Conservation (phyloP, 30 jellyfish, hydroid and myxozoan species). For the Sanderia malayensis region DNA sequence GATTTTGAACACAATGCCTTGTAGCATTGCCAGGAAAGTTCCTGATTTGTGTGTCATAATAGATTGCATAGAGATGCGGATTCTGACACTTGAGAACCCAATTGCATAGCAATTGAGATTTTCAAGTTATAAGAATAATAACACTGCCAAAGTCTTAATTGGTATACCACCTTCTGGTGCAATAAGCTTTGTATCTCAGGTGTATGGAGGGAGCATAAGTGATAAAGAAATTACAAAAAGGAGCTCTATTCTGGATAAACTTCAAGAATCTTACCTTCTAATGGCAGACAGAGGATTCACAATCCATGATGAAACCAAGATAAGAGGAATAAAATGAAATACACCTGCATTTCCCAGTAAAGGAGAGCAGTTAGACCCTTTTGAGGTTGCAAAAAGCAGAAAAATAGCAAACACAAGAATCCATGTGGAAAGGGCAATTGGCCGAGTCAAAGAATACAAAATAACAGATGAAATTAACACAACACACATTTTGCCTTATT, state of each 20-base stretch:
- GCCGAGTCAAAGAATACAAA: conserved; percentile 1
- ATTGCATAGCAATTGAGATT: neutral
- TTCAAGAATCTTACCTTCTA: neutral
- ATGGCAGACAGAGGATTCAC: conserved; percentile 36
- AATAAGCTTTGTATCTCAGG: conserved; percentile 5
- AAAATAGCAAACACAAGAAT: conserved; percentile 1
- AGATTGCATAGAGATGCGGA: conserved; percentile 20
- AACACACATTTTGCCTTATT: neutral
- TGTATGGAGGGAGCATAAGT: conserved; percentile 8
- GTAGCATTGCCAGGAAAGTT: conserved; percentile 4
- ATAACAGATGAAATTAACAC: neutral
- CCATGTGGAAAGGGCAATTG: conserved; percentile 21
- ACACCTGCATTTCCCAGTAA: conserved; percentile 5
- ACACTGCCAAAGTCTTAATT: conserved; percentile 20
- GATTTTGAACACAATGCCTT: conserved; percentile 8
- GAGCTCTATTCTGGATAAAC: neutral
- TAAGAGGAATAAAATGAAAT: neutral
- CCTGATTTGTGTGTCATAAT: conserved; percentile 6
- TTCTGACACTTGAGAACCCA: neutral
- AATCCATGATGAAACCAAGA: neutral
- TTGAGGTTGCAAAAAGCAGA: neutral
- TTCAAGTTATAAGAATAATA: conserved; percentile 6
- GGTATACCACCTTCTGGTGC: conserved; percentile 34
- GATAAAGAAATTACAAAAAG: conserved; percentile 20
- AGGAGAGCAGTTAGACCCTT: conserved; percentile 9